Evolutionary conservation across 2,888 invertebrate species (phyloP), one percentile per base, ranked within the genome.

Genomic region (Pammene aurita): DNA sequence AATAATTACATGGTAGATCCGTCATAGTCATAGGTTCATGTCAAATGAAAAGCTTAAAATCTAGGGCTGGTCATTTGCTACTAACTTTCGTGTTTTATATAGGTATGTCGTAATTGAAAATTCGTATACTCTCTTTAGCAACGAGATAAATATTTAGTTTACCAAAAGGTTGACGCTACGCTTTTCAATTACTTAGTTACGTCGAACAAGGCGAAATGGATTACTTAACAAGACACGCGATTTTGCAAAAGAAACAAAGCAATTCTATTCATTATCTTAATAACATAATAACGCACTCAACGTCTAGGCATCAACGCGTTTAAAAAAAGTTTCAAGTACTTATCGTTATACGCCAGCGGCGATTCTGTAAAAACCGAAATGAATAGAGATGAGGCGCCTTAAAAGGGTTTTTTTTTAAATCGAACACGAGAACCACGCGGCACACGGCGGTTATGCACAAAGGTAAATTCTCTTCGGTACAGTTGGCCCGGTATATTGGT

Each of bases 341-440:
- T 6, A 6, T 38, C 38, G 2, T 38, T 38, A 38, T 42, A 42
- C 7, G 10, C 38, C 16, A 38, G 26, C 16, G 16, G 55, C 38
- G 38, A 38, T 35, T 56, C 14, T 14, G 2, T 14, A 56, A 56
- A 38, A 54, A 54, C n/a, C 34, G 11, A 16, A 38, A n/a, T 55
- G 38, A 56, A 56, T 38, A 56, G 7, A 56, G 35, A 16, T 56
- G 55, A 56, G 38, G 55, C 38, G 14, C 35, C n/a, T 56, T 16
- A 34, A 54, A 6, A 38, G 16, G 38, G n/a, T n/a, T n/a, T n/a
- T 56, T 38, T 14, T 56, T 38, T 7, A 14, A 46, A 46, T 42
- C 11, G 42, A 46, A 46, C 46, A 46, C 46, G 16, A n/a, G 4
- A 26, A 26, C 26, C 26, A 26, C 26, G 4, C 26, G 46, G 14